Conservation (phyloP, 2,113 vertebrate genomes). For the Piaya cayana region DNA sequence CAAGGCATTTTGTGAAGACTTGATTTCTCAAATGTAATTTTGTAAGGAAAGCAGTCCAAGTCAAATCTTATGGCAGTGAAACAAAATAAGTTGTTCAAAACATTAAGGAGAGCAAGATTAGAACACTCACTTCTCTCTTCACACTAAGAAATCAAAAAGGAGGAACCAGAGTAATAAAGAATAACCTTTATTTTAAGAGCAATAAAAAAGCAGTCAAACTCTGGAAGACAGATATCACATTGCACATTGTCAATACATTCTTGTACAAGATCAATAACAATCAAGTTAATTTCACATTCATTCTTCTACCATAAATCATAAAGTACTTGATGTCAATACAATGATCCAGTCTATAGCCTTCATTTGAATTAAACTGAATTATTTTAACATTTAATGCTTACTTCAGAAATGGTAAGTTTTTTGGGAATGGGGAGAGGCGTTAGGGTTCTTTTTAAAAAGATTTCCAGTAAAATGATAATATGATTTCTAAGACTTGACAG, state of each 20-base stretch:
- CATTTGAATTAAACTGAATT: neutral
- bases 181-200: neutral
- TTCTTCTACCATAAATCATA: constrained; percentile 26
- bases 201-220: neutral
- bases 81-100: neutral
- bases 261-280: constrained; percentile 38
- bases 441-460: neutral
- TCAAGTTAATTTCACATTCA: constrained; percentile 40
- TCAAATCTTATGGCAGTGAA: neutral
- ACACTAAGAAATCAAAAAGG: neutral
- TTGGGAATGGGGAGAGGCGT: neutral
- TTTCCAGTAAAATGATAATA: neutral
- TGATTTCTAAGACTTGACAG: neutral
- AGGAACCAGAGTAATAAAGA: neutral
- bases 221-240: neutral
- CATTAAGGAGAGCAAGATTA: neutral
- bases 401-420: too few species aligned
- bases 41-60: neutral
- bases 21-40: neutral
- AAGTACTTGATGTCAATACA: neutral
- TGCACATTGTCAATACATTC: neutral
- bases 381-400: neutral
- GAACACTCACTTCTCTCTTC: neutral
- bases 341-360: neutral
- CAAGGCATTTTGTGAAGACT: neutral